Base-by-base conservation (phyloP, 2,888 invertebrate species). In the Acholoe squamosa region DNA sequence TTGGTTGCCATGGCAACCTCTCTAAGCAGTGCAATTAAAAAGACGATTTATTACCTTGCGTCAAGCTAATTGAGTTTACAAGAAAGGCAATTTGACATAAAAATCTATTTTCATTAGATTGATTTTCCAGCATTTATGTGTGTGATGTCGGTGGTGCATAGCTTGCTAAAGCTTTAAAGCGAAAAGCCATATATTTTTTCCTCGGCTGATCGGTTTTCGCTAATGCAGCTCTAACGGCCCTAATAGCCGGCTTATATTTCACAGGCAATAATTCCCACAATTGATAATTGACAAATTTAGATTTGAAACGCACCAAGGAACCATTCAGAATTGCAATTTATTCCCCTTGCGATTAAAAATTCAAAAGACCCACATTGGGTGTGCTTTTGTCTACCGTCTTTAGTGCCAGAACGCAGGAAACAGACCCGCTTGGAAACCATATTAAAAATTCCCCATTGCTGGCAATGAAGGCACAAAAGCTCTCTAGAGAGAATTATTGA, bases 1-100 rank as follows among this genome's bases (percentile, higher is more conserved):
- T 86, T 86, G n/a, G 86, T 86, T 86, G 86, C 86, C 56, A 86
- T 86, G 86, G 33, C 86, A 86, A 86, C 86, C 52, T n/a, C 54
- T 54, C 86, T 54, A 25, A 86, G 86, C 56, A 19, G 25, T 31
- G 86, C 56, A 52, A 86, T 86, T 86, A 86, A 86, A 86, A 86
- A 86, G 22, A n/a, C 86, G 86, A 86, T 86, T 86, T 86, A 86
- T 86, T 86, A 54, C 86, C 5, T 54, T 28, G 28, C 28, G 54
- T 19, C 31, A 16, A 25, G 86, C 86, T 86, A 86, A 86, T 86
- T 86, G 86, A 86, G 86, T 86, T 86, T 86, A 25, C 86, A 86
- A 56, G 86, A 86, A 86, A 86, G 86, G 86, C 56, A 86, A 86
- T 86, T 86, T 52, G 86, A 86, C 54, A 54, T 54, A 86, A 54